Base-by-base conservation (phyloP, 64 coral and sea anemone genomes). In the Porites lutea region DNA sequence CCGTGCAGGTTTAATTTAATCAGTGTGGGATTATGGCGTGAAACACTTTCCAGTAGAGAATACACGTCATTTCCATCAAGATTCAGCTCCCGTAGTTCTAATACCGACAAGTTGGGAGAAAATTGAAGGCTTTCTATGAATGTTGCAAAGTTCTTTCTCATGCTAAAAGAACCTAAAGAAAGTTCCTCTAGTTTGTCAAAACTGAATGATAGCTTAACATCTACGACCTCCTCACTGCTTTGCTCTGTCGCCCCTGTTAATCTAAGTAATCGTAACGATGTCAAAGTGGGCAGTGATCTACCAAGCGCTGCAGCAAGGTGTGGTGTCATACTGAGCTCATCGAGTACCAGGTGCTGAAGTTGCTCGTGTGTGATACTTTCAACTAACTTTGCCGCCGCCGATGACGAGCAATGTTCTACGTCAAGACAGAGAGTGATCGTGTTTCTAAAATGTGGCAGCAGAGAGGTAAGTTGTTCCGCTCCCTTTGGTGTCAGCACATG, bases 361-460 rank as follows among this genome's bases (percentile, higher is more conserved):
- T 49, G 22, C 69, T 22, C 43, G 11, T 79, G 50, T 10, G 76
- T 57, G 50, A 79, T 79, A 19, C 11, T 57, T 27, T 18, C 8
- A 79, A 59, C 76, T 52, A 79, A 22, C 11, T 22, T 59, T 51
- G 52, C 19, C 52, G 59, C 76, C 27, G 52, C 50, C 5, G 51
- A 11, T 2, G 52, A 6, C 3, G 16, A 11, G 20, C 52, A 58
- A 23, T 48, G 52, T 54, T 14, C 5, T 52, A 79, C 57, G n/a
- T 19, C 14, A 59, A 79, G 76, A n/a, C n/a, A 11, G 19, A 79
- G 52, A 57, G 23, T 54, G 48, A 19, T 59, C 4, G 52, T 54
- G 76, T 49, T 79, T 49, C 8, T 16, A 13, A 79, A 59, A 58
- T 20, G 57, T 57, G 76, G 76, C 51, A 59, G 51, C 76, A 79